Base-by-base conservation (phyloP, 2,888 invertebrate genomes). In the Oxystoma pomonae region DNA sequence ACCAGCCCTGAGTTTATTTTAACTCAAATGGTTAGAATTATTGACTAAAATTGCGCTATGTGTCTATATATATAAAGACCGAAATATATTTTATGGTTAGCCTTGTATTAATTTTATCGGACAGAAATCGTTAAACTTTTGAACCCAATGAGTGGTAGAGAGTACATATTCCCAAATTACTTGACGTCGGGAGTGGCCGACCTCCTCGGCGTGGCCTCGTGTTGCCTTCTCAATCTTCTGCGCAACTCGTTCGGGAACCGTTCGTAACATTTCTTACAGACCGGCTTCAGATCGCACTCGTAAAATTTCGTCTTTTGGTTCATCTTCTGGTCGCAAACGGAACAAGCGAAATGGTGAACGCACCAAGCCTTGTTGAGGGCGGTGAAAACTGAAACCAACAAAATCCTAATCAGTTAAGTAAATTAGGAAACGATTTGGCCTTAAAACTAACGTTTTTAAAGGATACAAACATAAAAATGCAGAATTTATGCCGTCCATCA, bases 351-450 rank as follows among this genome's bases (percentile, higher is more conserved):
- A 82, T 99, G 99, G 79, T 98, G 93, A 60, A 96, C 94, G 81
- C 98, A 99, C 98, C 98, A 99, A 55, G 97, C 96, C 83, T 99
- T 99, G 83, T 98, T 98, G 77, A 98, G 83, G 51, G 98, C 98
- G 68, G 96, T 96, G 81, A 99, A 98, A 62, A 96, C 97, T 97
- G 82, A 9, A 20, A 57, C 9, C 5, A 57, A 57, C 16, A n/a
- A n/a, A n/a, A n/a, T n/a, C n/a, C n/a, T n/a, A 7, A 16, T 49
- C 19, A n/a, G n/a, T n/a, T n/a, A 3, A 50, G 55, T n/a, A 59
- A 19, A 59, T 51, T 49, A 19, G 16, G 2, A 50, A 60, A 60
- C 20, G 18, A 57, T 56, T 53, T 58, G 22, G 17, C n/a, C n/a
- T n/a, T 57, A 18, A 57, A 16, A 57, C 16, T 16, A 19, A 12